Percentiles rank a stretch among this genome's conserved stretches.
Evolutionary conservation across 2,113 vertebrate species (phyloP).

Genomic region (Zosterops hypoxanthus): DNA sequence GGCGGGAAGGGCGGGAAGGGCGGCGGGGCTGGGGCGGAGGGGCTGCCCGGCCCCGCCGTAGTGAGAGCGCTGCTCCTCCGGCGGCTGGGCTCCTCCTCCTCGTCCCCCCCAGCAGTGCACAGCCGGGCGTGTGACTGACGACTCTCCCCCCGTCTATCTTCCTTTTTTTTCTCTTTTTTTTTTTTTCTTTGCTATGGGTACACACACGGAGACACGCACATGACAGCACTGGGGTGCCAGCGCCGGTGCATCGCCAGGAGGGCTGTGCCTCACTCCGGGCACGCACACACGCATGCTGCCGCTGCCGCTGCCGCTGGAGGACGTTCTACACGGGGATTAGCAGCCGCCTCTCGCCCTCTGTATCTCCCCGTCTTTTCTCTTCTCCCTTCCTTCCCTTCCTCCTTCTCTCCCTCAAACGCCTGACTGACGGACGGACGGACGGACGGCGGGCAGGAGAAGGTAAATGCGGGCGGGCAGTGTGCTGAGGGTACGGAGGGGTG

Average conservation of each 20-base stretch:
- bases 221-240: slow-evolving; percentile 39
- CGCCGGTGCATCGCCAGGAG: slow-evolving; percentile 42
- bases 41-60: not conserved
- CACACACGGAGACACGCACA: slow-evolving; percentile 44
- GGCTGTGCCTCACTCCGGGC: slow-evolving; percentile 48
- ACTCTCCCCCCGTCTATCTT: not conserved
- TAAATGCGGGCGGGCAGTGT: slow-evolving; percentile 21
- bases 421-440: slow-evolving; percentile 29
- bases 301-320: not conserved
- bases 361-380: not conserved
- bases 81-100: slow-evolving; percentile 75
- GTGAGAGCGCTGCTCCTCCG: slow-evolving; percentile 28
- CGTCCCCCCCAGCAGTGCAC: not conserved
- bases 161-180: no score
- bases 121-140: slow-evolving; percentile 18
- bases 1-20: no score
- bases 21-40: not conserved
- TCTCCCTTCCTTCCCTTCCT: not conserved
- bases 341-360: not conserved
- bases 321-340: slow-evolving; percentile 53
- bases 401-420: not conserved
- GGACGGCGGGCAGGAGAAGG: slow-evolving; percentile 29
- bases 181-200: not conserved
- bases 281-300: not conserved
- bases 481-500: not conserved